A percentile compares a stretch with the other conserved stretches of the same genome.
Evolutionary conservation across 2,888 invertebrate species (phyloP).

Genomic region (Leptopilina syphax): DNA sequence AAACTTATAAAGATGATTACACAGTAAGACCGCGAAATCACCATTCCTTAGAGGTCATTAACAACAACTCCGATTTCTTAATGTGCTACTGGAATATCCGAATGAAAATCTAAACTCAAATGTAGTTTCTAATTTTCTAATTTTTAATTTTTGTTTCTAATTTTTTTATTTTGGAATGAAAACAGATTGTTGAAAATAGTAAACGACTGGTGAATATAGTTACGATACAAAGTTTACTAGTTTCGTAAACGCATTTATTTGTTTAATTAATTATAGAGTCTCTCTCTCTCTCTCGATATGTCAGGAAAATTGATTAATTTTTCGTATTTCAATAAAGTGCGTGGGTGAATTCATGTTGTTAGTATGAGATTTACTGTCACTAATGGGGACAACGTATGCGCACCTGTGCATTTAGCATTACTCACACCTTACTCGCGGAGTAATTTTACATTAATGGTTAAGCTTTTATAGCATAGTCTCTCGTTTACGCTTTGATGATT

Average conservation of each 20-base stretch:
- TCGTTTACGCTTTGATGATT: not conserved
- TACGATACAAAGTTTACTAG: not conserved
- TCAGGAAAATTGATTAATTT: constrained; percentile 25
- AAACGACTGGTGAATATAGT: not conserved
- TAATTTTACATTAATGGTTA: constrained; percentile 22
- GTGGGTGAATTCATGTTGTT: constrained; percentile 31
- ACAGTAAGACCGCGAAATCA: constrained; percentile 19
- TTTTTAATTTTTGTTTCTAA: too few relatives aligned
- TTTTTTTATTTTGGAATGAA: too few relatives aligned
- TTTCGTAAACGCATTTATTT: not conserved
- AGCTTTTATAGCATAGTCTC: constrained; percentile 21
- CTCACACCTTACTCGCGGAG: not conserved
- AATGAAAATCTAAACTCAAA: too few relatives aligned
- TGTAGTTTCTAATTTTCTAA: too few relatives aligned
- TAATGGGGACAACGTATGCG: constrained; percentile 23
- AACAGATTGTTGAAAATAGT: not conserved
- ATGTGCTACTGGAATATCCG: not conserved
- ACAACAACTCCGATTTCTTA: constrained; percentile 7
- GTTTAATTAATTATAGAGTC: constrained; percentile 5
- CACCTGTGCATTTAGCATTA: constrained; percentile 27
- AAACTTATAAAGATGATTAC: constrained; percentile 32
- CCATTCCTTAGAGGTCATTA: constrained; percentile 21
- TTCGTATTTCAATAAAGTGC: constrained; percentile 8
- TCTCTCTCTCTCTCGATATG: not conserved
- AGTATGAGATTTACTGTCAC: not conserved